These are phyloP conservation scores for Etheostoma cragini DNA, from an alignment of 2,113 vertebrate genomes.

Conservation along the genomic window DNA sequence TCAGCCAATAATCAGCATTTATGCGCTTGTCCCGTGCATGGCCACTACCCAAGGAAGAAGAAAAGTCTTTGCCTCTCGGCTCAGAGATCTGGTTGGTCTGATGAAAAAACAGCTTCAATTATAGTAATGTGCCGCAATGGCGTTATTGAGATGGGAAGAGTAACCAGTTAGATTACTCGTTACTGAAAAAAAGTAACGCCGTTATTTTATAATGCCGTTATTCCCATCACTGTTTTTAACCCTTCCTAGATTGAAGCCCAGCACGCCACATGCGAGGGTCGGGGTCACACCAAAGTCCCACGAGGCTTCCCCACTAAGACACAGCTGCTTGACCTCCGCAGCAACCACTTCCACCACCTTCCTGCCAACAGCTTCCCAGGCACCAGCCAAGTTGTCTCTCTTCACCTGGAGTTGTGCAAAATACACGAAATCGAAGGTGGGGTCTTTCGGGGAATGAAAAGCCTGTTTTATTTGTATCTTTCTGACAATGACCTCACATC, in stretches of 20 bases:
- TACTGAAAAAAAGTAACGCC: too few relatives aligned
- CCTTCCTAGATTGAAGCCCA: conserved; percentile 69
- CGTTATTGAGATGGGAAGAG: too few relatives aligned
- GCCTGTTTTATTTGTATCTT: conserved; percentile 92
- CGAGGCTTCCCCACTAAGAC: conserved; percentile 85
- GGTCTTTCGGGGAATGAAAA: conserved; percentile 86
- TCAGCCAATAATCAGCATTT: too few relatives aligned
- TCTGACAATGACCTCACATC: conserved; percentile 86
- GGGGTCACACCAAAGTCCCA: conserved; percentile 84
- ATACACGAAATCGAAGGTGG: conserved; percentile 79
- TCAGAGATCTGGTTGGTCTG: too few relatives aligned
- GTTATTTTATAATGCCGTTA: too few relatives aligned
- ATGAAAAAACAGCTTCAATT: too few relatives aligned
- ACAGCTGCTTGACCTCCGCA: conserved; percentile 87
- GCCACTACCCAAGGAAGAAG: too few relatives aligned
- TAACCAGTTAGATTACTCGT: too few relatives aligned
- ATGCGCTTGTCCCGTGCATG: too few relatives aligned
- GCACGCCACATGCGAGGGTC: conserved; percentile 86
- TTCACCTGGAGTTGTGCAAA: conserved; percentile 89
- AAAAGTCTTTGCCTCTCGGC: too few relatives aligned
- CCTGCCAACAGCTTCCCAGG: conserved; percentile 83
- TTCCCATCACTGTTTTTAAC: neutral
- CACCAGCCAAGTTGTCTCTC: conserved; percentile 85
- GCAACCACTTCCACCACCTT: conserved; percentile 85
- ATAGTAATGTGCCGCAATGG: too few relatives aligned